Conservation (phyloP, 2,113 vertebrate genomes). For the Quiscalus mexicanus region DNA sequence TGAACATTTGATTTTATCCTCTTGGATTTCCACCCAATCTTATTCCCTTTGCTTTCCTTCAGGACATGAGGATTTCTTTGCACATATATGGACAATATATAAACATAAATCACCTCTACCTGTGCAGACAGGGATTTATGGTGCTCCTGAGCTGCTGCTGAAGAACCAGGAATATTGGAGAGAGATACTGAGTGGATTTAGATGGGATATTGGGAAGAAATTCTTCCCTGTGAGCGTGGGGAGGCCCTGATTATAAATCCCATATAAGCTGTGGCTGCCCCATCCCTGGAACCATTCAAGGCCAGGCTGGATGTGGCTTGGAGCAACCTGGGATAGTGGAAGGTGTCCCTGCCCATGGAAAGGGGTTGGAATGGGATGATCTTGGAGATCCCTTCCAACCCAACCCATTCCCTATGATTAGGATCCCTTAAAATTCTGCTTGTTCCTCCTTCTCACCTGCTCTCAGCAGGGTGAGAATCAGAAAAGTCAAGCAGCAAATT, state of each 20-base stretch:
- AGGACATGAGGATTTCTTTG: not conserved
- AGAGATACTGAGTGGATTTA: not conserved
- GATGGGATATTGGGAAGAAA: not conserved
- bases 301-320: accelerated
- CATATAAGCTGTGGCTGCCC: not conserved
- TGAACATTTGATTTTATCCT: not conserved
- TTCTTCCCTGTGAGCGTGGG: not conserved
- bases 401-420: not conserved
- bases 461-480: not conserved
- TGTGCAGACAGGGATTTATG: not conserved
- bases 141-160: not conserved
- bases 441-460: not conserved
- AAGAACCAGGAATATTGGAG: not conserved
- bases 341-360: not conserved
- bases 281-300: not conserved
- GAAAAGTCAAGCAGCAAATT: not conserved
- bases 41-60: not conserved
- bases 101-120: not conserved
- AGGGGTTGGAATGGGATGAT: not conserved
- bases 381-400: not conserved
- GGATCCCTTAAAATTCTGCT: not conserved
- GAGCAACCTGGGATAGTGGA: not conserved
- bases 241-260: not conserved
- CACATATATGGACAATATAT: not conserved
- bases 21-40: not conserved